A percentile compares a stretch with the other conserved stretches of the same genome.
phyloP scores from a whole-genome alignment of 2,797 vertebrate species.

The Paramormyrops hopkinsi region DNA sequence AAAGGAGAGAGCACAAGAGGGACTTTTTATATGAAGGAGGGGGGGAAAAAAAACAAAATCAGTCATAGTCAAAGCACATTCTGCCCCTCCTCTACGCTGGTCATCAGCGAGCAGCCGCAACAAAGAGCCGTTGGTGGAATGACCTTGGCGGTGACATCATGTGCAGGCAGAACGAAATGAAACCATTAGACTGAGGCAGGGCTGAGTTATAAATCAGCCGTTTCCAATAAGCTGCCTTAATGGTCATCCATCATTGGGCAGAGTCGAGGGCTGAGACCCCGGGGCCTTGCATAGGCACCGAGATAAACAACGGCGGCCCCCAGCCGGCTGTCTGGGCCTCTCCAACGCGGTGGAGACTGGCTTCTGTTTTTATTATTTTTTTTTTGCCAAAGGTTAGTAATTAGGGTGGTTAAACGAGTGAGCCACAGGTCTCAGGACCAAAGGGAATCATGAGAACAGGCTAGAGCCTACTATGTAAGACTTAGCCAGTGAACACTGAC shows the following conservation, averaged over 20 bases:
- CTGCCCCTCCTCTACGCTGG: constrained; percentile 71
- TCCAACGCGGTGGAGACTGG: constrained; percentile 79
- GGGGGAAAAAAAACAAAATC: neutral
- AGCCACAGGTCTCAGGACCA: constrained; percentile 21
- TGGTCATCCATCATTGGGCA: constrained; percentile 91
- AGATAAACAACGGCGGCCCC: constrained; percentile 76
- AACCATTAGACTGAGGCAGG: constrained; percentile 98
- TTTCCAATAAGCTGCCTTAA: constrained; percentile 99
- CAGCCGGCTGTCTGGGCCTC: constrained; percentile 73
- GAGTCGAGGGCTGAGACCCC: neutral
- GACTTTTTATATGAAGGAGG: neutral
- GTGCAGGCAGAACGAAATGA: constrained; percentile 98
- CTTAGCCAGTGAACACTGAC: neutral
- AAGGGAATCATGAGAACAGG: neutral
- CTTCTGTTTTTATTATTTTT: constrained; percentile 60
- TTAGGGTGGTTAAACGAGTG: constrained; percentile 62
- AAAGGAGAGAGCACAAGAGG: neutral
- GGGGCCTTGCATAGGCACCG: constrained; percentile 55
- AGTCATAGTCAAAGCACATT: constrained; percentile 24
- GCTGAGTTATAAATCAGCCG: constrained; percentile 98
- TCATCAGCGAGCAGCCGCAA: constrained; percentile 95
- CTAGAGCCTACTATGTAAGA: neutral
- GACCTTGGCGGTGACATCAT: constrained; percentile 99
- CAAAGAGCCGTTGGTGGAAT: constrained; percentile 91
- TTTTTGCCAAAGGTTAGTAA: constrained; percentile 80